Evolutionary conservation across 2,797 vertebrate species (phyloP).

Genomic region (Setipinna tenuifilis): DNA sequence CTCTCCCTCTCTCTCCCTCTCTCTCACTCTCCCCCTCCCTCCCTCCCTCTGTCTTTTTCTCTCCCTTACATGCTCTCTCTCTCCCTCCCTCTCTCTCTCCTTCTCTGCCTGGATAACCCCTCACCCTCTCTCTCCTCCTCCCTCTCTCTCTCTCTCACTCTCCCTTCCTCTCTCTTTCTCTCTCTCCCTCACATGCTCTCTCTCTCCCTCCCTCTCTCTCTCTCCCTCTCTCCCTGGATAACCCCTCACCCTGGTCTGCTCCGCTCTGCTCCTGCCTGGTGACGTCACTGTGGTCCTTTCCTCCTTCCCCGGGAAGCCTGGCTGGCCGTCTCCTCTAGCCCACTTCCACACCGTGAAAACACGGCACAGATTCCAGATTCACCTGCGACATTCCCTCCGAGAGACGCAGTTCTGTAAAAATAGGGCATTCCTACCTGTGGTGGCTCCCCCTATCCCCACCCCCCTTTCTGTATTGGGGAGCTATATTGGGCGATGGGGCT

Average conservation of each 20-base stretch:
- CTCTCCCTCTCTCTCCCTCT: not conserved
- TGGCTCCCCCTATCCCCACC: constrained; percentile 1
- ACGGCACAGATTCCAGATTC: not conserved
- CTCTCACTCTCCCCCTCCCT: not conserved
- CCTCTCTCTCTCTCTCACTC: not conserved
- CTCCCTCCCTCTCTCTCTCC: too few relatives aligned
- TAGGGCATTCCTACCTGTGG: constrained; percentile 31
- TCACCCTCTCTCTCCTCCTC: too few relatives aligned
- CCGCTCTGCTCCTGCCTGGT: too few relatives aligned
- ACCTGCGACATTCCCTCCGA: not conserved
- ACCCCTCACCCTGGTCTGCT: not conserved
- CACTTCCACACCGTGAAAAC: not conserved
- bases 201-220: too few relatives aligned
- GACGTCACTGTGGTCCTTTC: not conserved
- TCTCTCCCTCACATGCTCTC: too few relatives aligned
- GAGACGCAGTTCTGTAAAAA: not conserved
- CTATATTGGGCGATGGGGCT: not conserved
- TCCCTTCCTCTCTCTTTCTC: not conserved
- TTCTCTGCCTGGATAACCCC: too few relatives aligned
- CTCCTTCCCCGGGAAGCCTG: not conserved
- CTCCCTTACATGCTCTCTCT: too few relatives aligned
- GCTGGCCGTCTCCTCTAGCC: not conserved
- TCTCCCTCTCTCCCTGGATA: not conserved
- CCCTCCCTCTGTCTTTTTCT: too few relatives aligned
- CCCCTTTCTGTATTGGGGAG: not conserved